These are phyloP conservation scores for Drosophila subquinaria DNA, from an alignment of 2,888 invertebrate genomes.

Conservation along the genomic window DNA sequence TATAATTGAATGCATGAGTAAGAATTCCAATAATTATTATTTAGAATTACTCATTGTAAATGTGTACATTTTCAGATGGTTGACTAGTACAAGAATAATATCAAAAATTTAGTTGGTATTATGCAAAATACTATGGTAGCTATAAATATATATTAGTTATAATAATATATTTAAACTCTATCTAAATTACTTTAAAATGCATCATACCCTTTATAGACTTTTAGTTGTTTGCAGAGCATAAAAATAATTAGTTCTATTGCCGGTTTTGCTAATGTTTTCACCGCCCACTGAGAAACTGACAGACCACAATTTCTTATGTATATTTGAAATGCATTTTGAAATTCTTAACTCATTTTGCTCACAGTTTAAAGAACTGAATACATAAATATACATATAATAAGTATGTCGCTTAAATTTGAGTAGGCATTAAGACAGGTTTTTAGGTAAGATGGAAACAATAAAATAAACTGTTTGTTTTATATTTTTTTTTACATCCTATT, in stretches of 20 bases:
- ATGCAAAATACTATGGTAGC: too few species aligned
- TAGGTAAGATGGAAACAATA: too few species aligned
- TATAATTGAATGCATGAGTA: constrained; percentile 5
- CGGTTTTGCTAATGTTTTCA: neutral
- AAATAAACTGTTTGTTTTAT: too few species aligned
- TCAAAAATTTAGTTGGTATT: too few species aligned
- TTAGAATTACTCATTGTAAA: neutral
- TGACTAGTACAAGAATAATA: neutral
- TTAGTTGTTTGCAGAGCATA: neutral
- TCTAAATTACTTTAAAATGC: neutral
- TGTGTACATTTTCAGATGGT: neutral
- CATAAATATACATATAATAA: neutral
- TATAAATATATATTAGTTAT: neutral
- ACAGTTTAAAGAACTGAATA: neutral
- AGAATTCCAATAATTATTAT: neutral
- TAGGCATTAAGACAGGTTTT: neutral
- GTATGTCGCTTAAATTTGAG: too few species aligned
- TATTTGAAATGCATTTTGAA: constrained; percentile 11
- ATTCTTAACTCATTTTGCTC: neutral
- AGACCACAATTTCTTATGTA: constrained; percentile 1
- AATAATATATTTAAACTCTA: neutral
- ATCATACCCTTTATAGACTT: neutral
- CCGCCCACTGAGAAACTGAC: constrained; percentile 14
- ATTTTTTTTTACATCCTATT: too few species aligned
- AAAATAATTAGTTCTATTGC: constrained; percentile 17